A percentile compares a stretch with the other conserved stretches of the same genome.
Conservation (phyloP, 2,113 vertebrate species). For the Tylochromis polylepis region DNA sequence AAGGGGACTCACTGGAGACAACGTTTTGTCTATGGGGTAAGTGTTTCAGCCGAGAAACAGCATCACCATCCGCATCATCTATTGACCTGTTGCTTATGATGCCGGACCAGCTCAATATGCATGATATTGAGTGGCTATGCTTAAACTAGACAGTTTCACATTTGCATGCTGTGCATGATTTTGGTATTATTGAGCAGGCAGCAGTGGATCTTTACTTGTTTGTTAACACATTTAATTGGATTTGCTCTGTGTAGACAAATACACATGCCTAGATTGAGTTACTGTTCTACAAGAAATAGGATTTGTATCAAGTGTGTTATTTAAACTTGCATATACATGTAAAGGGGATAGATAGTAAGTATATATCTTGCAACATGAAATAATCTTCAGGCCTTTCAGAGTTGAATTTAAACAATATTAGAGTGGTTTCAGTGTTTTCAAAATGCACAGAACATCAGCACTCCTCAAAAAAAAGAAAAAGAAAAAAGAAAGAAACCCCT, state of each 20-base stretch:
- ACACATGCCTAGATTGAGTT: constrained; percentile 27
- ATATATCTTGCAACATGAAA: background rate
- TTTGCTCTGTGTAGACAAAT: constrained; percentile 62
- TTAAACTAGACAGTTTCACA: constrained; percentile 51
- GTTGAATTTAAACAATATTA: background rate
- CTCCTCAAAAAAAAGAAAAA: background rate
- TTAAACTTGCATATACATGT: background rate
- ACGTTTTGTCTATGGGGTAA: constrained; percentile 45
- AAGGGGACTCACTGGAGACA: constrained; percentile 41
- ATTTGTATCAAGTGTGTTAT: background rate
- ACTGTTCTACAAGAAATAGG: background rate
- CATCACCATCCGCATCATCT: constrained; percentile 47
- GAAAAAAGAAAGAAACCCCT: background rate
- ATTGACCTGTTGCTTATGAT: constrained; percentile 75
- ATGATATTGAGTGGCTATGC: constrained; percentile 59
- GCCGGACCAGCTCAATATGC: constrained; percentile 59
- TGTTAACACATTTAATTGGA: constrained; percentile 77
- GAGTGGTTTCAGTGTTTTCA: background rate
- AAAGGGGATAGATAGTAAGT: background rate
- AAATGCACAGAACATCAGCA: background rate
- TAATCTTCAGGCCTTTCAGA: background rate
- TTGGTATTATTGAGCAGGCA: constrained; percentile 65
- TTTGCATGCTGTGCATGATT: constrained; percentile 69
- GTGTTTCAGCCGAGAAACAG: constrained; percentile 25
- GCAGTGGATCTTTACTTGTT: constrained; percentile 76